Percentiles rank a stretch among this genome's conserved stretches.
These are phyloP conservation scores for Lasius platythorax DNA, from an alignment of 2,888 invertebrate genomes.

Conservation along the genomic window DNA sequence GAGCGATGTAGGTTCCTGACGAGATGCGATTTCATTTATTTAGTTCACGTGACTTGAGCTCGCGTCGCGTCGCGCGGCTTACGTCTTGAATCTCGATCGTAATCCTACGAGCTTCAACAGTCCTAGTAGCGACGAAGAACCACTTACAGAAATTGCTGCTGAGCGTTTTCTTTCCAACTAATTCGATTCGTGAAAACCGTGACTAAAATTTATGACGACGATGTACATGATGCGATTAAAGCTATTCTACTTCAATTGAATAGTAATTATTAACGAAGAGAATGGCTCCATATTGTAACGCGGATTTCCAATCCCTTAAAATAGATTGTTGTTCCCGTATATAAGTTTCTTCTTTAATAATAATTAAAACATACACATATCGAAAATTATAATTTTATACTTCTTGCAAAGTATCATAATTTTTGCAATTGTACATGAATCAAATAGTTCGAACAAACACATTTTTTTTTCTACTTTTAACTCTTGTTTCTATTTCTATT, in stretches of 20 bases:
- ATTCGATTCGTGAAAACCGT: conserved; percentile 34
- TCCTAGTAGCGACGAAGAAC: conserved; percentile 38
- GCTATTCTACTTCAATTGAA: not conserved
- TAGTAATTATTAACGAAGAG: not conserved
- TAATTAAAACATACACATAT: not conserved
- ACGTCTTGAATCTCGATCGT: conserved; percentile 44
- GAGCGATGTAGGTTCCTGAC: conserved; percentile 31
- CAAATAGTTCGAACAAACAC: not conserved
- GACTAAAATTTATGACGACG: conserved; percentile 24
- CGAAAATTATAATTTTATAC: not conserved
- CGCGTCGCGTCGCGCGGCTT: conserved; percentile 20
- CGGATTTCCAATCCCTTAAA: not conserved
- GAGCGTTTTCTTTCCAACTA: conserved; percentile 39
- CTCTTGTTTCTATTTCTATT: not conserved
- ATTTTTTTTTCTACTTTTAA: not conserved
- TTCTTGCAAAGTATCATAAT: not conserved
- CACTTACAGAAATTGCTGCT: conserved; percentile 55
- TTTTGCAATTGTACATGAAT: not conserved
- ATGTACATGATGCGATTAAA: conserved; percentile 9
- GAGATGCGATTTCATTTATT: conserved; percentile 50
- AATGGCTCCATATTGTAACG: not conserved
- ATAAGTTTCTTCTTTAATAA: not conserved
- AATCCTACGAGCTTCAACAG: conserved; percentile 25
- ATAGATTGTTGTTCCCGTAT: not conserved
- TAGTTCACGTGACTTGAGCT: conserved; percentile 42